Percentiles rank a stretch among this genome's conserved stretches.
phyloP scores from a whole-genome alignment of 2,113 vertebrate species.

The Aspiorhynchus laticeps region DNA sequence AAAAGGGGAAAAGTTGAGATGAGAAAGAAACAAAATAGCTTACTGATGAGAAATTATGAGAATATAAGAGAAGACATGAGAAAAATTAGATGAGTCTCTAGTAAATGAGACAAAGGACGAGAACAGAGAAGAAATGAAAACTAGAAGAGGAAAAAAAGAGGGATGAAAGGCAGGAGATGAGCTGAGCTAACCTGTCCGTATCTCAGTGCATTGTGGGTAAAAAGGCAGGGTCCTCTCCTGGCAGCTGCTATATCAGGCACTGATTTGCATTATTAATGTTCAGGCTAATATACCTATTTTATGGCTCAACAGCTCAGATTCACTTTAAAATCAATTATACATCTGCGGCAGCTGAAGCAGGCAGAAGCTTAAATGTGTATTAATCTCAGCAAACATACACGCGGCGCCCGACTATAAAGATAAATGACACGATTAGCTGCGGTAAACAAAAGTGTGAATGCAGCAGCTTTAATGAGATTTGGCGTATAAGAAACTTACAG shows the following conservation, averaged over 20 bases:
- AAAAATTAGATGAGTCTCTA: background rate
- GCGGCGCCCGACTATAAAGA: conserved; percentile 68
- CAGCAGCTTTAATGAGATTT: conserved; percentile 65
- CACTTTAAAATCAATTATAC: conserved; percentile 72
- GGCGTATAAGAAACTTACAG: conserved; percentile 67
- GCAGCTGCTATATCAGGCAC: conserved; percentile 54
- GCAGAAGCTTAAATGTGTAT: conserved; percentile 63
- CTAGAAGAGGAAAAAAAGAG: background rate
- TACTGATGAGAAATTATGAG: background rate
- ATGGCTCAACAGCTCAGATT: conserved; percentile 69
- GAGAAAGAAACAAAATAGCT: background rate
- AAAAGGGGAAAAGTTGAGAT: background rate
- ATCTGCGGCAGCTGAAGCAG: conserved; percentile 65
- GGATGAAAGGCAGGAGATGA: conserved; percentile 7
- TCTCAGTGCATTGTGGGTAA: conserved; percentile 58
- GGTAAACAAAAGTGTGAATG: conserved; percentile 61
- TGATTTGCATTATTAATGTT: conserved; percentile 68
- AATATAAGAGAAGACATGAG: background rate
- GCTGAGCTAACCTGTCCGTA: conserved; percentile 24
- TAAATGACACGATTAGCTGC: conserved; percentile 69
- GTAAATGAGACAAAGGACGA: background rate
- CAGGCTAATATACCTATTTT: conserved; percentile 70
- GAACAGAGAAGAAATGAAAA: conserved; percentile 32
- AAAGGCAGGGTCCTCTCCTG: conserved; percentile 66
- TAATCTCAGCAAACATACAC: conserved; percentile 71